Evolutionary conservation across 2,797 vertebrate species (phyloP), one percentile per base, ranked within the genome.

Genomic region (Lagorchestes hirsutus): DNA sequence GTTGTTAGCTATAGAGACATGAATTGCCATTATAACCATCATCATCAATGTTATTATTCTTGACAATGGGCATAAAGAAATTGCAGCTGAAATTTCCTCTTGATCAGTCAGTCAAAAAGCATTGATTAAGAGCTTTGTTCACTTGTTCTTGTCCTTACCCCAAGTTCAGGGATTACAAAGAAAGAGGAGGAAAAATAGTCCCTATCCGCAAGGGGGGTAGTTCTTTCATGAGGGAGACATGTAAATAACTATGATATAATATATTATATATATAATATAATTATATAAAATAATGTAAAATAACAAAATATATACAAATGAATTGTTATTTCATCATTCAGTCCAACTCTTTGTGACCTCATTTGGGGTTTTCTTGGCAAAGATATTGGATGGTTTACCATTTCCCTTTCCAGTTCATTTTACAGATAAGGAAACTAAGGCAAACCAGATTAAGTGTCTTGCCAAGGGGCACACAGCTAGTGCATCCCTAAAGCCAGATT

Each of bases 131-230:
- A 82, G 27, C 31, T 28, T 27, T 58, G 27, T 28, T 58, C 8
- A 28, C 2, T 58, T 10, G 6, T 58, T 58, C 0, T 58, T 58
- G 57, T 10, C 27, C 8, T 28, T 5, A 52, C 57, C 74, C 40
- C 34, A 31, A 59, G 50, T 54, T 3, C 34, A 24, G 90, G 34
- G 29, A 34, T 5, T 3, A 29, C 50, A 4, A 22, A 11, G 62
- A 0, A 0, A 58, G 6, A 0, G 1, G 40, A 91, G 40, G 54
- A 52, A 59, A 22, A 27, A 46, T 31, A 5, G 4, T 11, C 91
- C 56, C 12, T 27, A 34, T 9, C 46, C 14, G 0, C 0, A 0
- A 0, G 55, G 34, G 3, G 31, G 5, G 55, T 0, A 1, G 27
- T 0, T 18, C 54, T n/a, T 34, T 18, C 50, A 29, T 0, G 10